Evolutionary conservation across 2,797 vertebrate species (phyloP), one percentile per base, ranked within the genome.

Genomic region (Picus viridis): DNA sequence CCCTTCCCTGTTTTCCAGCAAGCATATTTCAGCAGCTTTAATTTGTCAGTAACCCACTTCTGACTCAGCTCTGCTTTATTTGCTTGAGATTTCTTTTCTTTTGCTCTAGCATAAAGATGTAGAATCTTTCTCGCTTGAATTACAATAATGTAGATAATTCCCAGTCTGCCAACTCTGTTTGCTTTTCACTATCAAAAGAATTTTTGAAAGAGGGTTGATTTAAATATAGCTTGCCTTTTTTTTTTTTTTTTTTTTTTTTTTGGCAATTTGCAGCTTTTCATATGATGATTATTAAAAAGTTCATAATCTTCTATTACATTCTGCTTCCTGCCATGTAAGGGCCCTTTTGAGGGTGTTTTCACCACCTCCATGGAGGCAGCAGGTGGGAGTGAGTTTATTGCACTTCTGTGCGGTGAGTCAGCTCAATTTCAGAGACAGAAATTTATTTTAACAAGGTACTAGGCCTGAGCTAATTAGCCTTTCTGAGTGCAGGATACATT

Each of bases 31-130:
- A 86, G 39, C 61, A 82, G 45, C 68, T 95, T 94, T 91, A 90
- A 86, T 95, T 95, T 95, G 70, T 84, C 80, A 76, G 67, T 82
- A 94, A 84, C 89, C 68, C 67, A 58, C 54, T 89, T 95, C 85
- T 88, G 83, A 89, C 67, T 94, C 88, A 86, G 34, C 73, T 88
- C 45, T 61, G 62, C 85, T 93, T 93, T 88, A 84, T 89, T 91
- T 94, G 58, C 51, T 65, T 29, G 68, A 86, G 23, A 88, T 95
- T 89, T 82, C 67, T 92, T 85, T 85, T 86, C 62, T 84, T 90
- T 84, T 73, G 47, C 41, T 89, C 30, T 72, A 27, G n/a, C 34
- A 57, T 32, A 53, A 75, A 93, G 63, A 62, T 39, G 7, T 63
- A 83, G 67, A 53, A 26, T 72, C 27, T 80, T 23, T 62, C 70